Base-by-base conservation (phyloP, 2,888 invertebrate species). In the Archips crataeganus region DNA sequence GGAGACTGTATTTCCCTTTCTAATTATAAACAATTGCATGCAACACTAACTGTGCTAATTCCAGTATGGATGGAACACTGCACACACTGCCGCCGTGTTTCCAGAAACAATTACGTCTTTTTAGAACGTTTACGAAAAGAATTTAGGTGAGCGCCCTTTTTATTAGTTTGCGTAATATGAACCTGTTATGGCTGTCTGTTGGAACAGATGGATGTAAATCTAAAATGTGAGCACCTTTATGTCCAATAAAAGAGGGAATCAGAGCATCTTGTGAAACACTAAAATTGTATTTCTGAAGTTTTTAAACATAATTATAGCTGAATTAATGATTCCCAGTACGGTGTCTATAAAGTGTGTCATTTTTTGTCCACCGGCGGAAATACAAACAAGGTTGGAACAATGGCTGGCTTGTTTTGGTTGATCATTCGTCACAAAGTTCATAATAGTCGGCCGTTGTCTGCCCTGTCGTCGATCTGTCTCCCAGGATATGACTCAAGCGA, bases 191-290 rank as follows among this genome's bases (percentile, higher is more conserved):
- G 80, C 60, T 77, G 81, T 81, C 81, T 90, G 89, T 90, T 88
- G 87, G 91, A 88, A 89, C 91, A 91, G 90, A 90, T 86, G 88
- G 82, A 81, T 87, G 87, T 89, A 87, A 90, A 90, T 80, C 81
- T 70, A 36, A 67, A 63, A 63, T 69, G 78, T 79, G 72, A 81
- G 83, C 85, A 85, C 79, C 83, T 85, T 57, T 57, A 57, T 81
- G 79, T 80, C 78, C 78, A 77, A 81, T 86, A 84, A 85, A 86
- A 84, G 83, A 80, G 76, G 77, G 79, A 77, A 83, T 79, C 45
- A n/a, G 74, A 54, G 54, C 74, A 51, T 60, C 34, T 69, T 65
- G 34, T 34, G 64, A 39, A 69, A 74, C 9, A 36, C 4, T 57
- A 2, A 36, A 9, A 45, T 47, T 62, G 49, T 36, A 42, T 39